Evolutionary conservation across 2,797 vertebrate species (phyloP), one percentile per base, ranked within the genome.

Genomic region (Amblyraja radiata): DNA sequence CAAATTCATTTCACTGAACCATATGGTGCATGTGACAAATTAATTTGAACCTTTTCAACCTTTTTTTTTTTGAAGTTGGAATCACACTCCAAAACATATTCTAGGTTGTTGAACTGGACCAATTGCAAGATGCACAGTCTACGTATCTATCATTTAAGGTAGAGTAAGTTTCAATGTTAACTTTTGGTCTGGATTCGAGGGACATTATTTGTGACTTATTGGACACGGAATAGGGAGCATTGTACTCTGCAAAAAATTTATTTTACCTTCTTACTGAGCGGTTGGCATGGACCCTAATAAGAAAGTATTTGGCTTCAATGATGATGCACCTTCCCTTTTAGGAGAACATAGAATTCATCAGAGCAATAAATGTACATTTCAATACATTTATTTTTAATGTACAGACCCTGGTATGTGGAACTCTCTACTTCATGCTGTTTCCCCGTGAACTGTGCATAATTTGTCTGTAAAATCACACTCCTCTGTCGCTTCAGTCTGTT

Each of bases 401-500:
- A 88, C n/a, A 68, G 32, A 88, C 11, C 63, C 83, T 88, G 61
- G 14, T 65, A 16, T 65, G 36, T 32, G n/a, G 84, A 32, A 16
- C 28, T 88, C 84, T 88, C 36, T 54, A 5, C 84, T 88, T 88
- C 21, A 16, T 61, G 4, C 84, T 88, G 61, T 65, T 65, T 65
- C 65, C 63, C 36, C 32, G 84, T 65, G 61, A 65, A 65, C 61
- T 65, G 6, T 88, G 61, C 61, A 10, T 88, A 88, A 65, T 88
- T 21, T 65, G 84, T 18, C n/a, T 88, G 14, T 36, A n/a, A 36
- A n/a, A 65, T 88, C 84, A 88, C 84, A 88, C 84, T 68, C 84
- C 84, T 32, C n/a, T 32, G 6, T 68, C 68, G 84, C 16, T 88
- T 86, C 61, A 88, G 84, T 88, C 84, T 88, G 84, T 88, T 88